Conservation (phyloP, 1,140 invertebrate species). For the Acyrthosiphon pisum region DNA sequence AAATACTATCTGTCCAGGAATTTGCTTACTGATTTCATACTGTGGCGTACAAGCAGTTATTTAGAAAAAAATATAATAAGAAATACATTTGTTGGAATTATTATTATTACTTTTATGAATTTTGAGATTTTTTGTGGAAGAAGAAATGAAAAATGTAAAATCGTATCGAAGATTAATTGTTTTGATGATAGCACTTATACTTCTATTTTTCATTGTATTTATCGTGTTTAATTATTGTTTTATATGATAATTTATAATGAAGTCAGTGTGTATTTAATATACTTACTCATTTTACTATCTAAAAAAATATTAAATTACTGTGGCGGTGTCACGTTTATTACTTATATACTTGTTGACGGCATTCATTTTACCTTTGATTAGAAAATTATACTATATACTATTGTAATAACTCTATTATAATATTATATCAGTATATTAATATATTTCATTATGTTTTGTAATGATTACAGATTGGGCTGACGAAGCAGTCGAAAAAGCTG, state of each 20-base stretch:
- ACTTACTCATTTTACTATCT: background rate
- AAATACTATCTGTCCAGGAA: background rate
- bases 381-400: background rate
- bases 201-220: background rate
- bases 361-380: background rate
- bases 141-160: background rate
- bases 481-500: slow-evolving; percentile 92
- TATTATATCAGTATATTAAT: background rate
- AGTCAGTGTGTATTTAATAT: background rate
- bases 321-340: background rate
- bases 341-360: background rate
- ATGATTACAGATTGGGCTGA: slow-evolving; percentile 89
- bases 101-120: background rate
- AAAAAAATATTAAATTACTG: background rate
- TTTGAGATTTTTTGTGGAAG: background rate
- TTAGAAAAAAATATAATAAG: background rate
- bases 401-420: too few species aligned
- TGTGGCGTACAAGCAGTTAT: background rate
- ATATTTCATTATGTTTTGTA: background rate
- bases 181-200: background rate
- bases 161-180: background rate
- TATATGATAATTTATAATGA: background rate
- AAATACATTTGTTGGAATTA: background rate
- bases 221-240: background rate
- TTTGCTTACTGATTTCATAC: background rate